Conservation (phyloP, 53 echinoderm and acorn worm genomes). For the Pentamera pediparva region DNA sequence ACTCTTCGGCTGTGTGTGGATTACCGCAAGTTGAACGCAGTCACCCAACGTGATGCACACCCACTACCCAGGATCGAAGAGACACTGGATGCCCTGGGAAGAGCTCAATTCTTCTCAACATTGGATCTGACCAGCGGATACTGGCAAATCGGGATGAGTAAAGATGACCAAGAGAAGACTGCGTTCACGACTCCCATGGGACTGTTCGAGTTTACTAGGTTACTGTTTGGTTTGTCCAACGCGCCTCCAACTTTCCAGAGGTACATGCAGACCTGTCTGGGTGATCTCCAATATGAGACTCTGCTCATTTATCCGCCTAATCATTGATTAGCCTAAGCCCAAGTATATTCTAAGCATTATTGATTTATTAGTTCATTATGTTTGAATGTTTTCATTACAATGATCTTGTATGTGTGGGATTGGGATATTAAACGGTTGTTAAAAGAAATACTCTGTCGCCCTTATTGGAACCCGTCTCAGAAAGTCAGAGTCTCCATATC, state of each 20-base stretch:
- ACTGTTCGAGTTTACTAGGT: slow-evolving; percentile 34
- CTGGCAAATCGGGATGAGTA: too few species aligned
- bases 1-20: slow-evolving; percentile 47
- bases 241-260: slow-evolving; percentile 58
- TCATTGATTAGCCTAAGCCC: too few species aligned
- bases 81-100: slow-evolving; percentile 37
- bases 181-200: slow-evolving; percentile 45
- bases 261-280: slow-evolving; percentile 43
- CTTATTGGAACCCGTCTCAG: too few species aligned
- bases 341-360: too few species aligned
- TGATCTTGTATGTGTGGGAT: too few species aligned
- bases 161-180: slow-evolving; percentile 41
- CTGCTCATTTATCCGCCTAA: slow-evolving; percentile 39
- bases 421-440: too few species aligned
- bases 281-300: slow-evolving; percentile 41
- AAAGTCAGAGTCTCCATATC: too few species aligned
- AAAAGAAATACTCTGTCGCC: too few species aligned
- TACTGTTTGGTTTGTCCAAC: slow-evolving; percentile 44
- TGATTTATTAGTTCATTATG: too few species aligned
- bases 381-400: too few species aligned
- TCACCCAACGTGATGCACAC: slow-evolving; percentile 24
- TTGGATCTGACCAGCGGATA: too few species aligned
- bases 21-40: slow-evolving; percentile 32
- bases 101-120: slow-evolving; percentile 40
- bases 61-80: slow-evolving; percentile 52